Evolutionary conservation across 2,797 vertebrate genomes (phyloP).

Genomic region (Hozukius guyotensis): DNA sequence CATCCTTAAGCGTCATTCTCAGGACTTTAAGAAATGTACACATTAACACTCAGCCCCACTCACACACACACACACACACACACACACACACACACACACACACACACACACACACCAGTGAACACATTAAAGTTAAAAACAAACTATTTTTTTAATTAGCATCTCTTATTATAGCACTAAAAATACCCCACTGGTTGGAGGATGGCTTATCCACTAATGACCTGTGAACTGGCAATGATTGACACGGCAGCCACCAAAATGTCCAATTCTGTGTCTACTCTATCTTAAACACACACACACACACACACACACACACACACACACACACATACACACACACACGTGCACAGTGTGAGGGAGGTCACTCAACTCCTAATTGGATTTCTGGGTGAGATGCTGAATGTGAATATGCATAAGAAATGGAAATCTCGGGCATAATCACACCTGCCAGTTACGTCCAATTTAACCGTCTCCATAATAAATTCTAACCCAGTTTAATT

Average conservation of each 20-base stretch:
- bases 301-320: neutral
- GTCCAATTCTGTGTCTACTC: neutral
- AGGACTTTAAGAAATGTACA: neutral
- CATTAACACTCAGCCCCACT: neutral
- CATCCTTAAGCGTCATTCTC: neutral
- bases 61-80: neutral
- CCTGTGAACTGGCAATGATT: slow-evolving; percentile 37
- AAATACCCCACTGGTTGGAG: neutral
- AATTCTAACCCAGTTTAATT: slow-evolving; percentile 56
- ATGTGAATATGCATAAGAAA: slow-evolving; percentile 43
- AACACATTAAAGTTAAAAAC: neutral
- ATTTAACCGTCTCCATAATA: slow-evolving; percentile 47
- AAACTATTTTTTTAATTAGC: neutral
- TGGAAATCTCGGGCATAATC: slow-evolving; percentile 48
- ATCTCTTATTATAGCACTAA: slow-evolving; percentile 5
- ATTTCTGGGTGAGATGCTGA: slow-evolving; percentile 50
- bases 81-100: neutral
- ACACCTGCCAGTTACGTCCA: slow-evolving; percentile 61
- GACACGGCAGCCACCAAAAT: neutral
- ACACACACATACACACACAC: neutral
- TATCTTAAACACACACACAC: neutral
- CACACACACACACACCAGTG: neutral
- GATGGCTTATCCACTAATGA: slow-evolving; percentile 12
- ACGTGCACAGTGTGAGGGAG: neutral
- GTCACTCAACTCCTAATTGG: slow-evolving; percentile 64